Base-by-base conservation (phyloP, 1,140 invertebrate species). In the Holotrichia oblita region DNA sequence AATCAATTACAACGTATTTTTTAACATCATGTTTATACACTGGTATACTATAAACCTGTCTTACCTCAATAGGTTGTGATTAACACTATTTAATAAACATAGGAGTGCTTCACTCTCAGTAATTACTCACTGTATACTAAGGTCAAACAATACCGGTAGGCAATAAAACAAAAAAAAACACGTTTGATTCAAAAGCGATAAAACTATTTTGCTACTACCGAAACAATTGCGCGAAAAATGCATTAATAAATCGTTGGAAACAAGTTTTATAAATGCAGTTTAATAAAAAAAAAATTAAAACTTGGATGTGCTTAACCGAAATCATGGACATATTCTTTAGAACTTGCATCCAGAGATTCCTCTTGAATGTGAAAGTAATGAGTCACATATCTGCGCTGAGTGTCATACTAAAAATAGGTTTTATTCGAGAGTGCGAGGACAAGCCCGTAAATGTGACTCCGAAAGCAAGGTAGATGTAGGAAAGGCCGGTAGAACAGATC, bases 321-420 rank as follows among this genome's bases (percentile, higher is more conserved):
- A 69, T 12, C 61, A 12, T 34, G 27, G 12, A 69, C 61, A 14
- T 27, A 22, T 69, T 69, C 61, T 34, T 14, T 48, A 10, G 7
- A 48, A 48, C 44, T 48, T 17, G 44, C 44, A 48, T 17, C 2
- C 44, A 48, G 44, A 17, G 44, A 48, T 48, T 69, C 61, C 61
- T 69, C 22, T 69, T 69, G 6, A 14, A 69, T 22, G 61, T 69
- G 61, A 69, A 69, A 69, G 24, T 69, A 69, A 69, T 69, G 61
- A 69, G 17, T 69, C 61, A 69, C 61, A 22, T 69, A 69, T 69
- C 61, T 55, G 48, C 14, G 14, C 12, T 69, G 61, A 69, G 61
- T 69, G 61, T 69, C 61, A 69, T 22, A 69, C 61, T 69, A 69
- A 69, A 69, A 69, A 69, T 69, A 69, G 61, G 61, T 69, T 69